Base-by-base conservation (phyloP, 2,113 vertebrate species). In the Isichthys henryi region DNA sequence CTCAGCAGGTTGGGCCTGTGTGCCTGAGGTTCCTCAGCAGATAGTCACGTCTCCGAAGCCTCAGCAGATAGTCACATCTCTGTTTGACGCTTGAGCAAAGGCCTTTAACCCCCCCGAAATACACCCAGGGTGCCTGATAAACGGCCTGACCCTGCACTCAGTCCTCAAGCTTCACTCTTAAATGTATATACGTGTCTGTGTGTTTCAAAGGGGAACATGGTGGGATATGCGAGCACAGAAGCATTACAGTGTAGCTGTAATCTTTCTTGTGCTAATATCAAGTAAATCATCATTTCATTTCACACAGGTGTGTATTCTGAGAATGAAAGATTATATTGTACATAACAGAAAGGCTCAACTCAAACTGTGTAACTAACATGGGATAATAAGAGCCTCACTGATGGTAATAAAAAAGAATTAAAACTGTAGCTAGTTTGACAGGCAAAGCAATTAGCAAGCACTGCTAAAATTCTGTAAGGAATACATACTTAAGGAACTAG, bases 391-490 rank as follows among this genome's bases (percentile, higher is more conserved):
- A 88, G 31, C 80, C 50, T 85, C 88, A 45, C 31, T 89, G 62
- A 35, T 45, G 10, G 74, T 77, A 87, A 56, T 90, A 43, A 87
- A 90, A 87, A 87, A 87, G 39, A 6, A 90, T 50, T 31, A 50
- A 86, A 86, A 86, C 17, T 50, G 17, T 5, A 49, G 53, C 85
- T 43, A 86, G 45, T 27, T 35, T 86, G 39, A 88, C 86, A 88
- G 45, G 58, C 50, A 46, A 2, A 45, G 27, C 49, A 83, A 90
- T 88, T 83, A 88, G 19, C 74, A 62, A 50, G 50, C 48, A 88
- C 13, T 23, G 17, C 21, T 46, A 50, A 27, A 53, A 17, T 13
- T 8, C n/a, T 7, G 50, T n/a, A 35, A 46, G 53, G 50, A 53
- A 74, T 80, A 80, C n/a, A 13, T 66, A 50, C 88, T 82, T 43